Percentiles rank a stretch among this genome's conserved stretches.
These are phyloP conservation scores for Gallirallus australis DNA, from an alignment of 2,797 vertebrate genomes.

Conservation along the genomic window DNA sequence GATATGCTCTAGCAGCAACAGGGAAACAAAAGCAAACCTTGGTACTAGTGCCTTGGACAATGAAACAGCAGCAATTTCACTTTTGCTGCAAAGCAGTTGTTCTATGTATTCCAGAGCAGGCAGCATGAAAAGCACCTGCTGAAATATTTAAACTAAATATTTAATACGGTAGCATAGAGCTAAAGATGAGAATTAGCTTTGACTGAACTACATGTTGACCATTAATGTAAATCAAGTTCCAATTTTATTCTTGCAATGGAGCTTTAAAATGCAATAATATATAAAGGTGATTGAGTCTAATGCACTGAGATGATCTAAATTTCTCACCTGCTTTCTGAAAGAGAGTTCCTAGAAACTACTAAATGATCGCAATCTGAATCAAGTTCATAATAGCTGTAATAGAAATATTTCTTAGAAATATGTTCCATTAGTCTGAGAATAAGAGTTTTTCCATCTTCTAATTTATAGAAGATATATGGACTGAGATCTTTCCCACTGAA, in stretches of 20 bases:
- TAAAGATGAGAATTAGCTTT: neutral
- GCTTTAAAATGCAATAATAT: neutral
- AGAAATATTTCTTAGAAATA: slow-evolving; percentile 2
- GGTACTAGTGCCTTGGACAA: neutral
- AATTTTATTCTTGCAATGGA: neutral
- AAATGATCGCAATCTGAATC: neutral
- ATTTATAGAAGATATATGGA: neutral
- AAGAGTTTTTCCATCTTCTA: neutral
- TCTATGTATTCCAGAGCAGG: neutral
- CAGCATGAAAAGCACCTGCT: neutral
- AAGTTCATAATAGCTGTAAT: neutral
- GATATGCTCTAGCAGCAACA: neutral
- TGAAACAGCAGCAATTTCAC: neutral
- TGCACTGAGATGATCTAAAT: neutral
- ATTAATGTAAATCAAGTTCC: neutral
- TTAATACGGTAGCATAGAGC: neutral
- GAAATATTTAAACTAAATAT: neutral
- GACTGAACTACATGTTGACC: neutral
- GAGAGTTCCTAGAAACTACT: neutral
- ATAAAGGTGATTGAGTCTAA: neutral
- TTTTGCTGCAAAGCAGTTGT: neutral
- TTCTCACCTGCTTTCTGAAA: neutral
- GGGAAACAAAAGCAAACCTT: neutral
- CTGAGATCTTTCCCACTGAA: neutral
- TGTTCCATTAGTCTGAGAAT: neutral